These are phyloP conservation scores for Calidris pugnax DNA, from an alignment of 2,113 vertebrate genomes.

Conservation along the genomic window DNA sequence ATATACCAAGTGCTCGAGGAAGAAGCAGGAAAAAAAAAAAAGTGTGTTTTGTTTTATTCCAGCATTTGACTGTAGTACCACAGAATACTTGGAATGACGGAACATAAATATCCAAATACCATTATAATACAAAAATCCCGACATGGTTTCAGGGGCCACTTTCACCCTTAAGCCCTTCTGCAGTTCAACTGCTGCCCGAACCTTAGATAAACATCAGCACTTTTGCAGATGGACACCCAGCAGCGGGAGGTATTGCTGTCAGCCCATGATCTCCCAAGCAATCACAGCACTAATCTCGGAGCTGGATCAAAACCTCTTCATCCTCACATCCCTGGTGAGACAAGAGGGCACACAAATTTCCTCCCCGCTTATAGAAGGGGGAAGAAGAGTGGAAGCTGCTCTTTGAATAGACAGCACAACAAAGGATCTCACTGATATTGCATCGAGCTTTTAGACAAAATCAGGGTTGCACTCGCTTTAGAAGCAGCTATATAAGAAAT, in stretches of 20 bases:
- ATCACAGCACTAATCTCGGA: accelerated
- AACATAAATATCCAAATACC: background rate
- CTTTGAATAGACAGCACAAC: background rate
- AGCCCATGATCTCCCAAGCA: background rate
- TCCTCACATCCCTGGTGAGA: background rate
- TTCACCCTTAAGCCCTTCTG: background rate
- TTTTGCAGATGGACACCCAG: background rate
- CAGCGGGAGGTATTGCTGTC: background rate
- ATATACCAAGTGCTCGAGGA: background rate
- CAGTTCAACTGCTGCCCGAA: background rate
- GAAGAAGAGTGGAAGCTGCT: background rate
- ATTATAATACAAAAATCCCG: background rate
- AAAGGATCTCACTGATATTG: background rate
- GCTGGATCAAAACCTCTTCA: background rate
- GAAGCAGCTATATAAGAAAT: background rate
- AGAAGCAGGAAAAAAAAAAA: background rate
- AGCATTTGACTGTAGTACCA: background rate
- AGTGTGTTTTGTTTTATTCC: background rate
- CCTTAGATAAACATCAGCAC: background rate
- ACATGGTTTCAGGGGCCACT: background rate
- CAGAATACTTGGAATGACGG: background rate
- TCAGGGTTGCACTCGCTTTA: background rate
- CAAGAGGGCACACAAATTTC: accelerated
- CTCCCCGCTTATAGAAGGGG: background rate
- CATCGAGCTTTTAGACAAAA: background rate